These are phyloP conservation scores for Perithous albicinctus DNA, from an alignment of 2,888 invertebrate genomes.

Conservation along the genomic window DNA sequence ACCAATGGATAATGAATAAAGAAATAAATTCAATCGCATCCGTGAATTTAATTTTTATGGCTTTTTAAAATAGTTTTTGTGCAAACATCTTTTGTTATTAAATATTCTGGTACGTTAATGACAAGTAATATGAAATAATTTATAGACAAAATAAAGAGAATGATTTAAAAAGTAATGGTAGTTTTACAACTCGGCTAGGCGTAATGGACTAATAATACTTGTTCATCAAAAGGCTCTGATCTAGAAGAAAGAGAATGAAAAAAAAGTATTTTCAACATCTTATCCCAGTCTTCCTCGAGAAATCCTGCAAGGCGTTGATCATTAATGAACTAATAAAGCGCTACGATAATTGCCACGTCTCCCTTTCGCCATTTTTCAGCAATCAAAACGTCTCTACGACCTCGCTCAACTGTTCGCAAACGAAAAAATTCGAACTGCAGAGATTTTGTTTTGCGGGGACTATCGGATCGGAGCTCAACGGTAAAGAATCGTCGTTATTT, in stretches of 20 bases:
- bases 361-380: conserved; percentile 28
- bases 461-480: conserved; percentile 42
- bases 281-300: conserved; percentile 34
- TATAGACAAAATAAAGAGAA: not conserved
- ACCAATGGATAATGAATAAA: not conserved
- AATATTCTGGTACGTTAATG: not conserved
- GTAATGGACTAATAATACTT: not conserved
- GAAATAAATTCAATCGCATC: not conserved
- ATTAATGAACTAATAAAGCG: conserved; percentile 17
- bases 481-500: conserved; percentile 39
- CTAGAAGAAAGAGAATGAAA: conserved; percentile 13
- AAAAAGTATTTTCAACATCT: conserved; percentile 31
- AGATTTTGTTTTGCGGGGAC: conserved; percentile 13
- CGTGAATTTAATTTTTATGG: not conserved
- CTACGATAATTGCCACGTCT: conserved; percentile 11
- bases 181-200: not conserved
- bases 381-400: conserved; percentile 34
- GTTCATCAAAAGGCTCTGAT: conserved; percentile 12
- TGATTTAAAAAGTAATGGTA: not conserved
- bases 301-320: conserved; percentile 30
- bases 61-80: not conserved
- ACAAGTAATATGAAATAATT: not conserved
- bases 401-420: conserved; percentile 38
- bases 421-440: conserved; percentile 21
- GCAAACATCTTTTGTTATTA: not conserved